Evolutionary conservation across 2,888 invertebrate genomes (phyloP).

Genomic region (Troides oblongomaculatus): DNA sequence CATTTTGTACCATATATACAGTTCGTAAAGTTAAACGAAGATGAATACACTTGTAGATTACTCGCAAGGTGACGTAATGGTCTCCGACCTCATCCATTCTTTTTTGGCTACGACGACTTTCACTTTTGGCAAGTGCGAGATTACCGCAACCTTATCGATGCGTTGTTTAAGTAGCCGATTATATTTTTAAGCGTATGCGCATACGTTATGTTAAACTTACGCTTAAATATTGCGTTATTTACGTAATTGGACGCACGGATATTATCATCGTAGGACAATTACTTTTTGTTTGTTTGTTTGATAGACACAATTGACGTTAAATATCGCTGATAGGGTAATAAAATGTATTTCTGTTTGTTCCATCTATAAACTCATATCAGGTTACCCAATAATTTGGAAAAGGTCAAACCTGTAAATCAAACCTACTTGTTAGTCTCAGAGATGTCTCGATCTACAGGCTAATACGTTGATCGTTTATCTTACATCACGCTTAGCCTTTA

Average conservation of each 20-base stretch:
- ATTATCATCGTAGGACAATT: too few relatives aligned
- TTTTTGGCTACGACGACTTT: conserved; percentile 58
- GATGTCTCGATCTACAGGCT: background rate
- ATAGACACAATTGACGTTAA: too few relatives aligned
- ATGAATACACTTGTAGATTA: conserved; percentile 11
- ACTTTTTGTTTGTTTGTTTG: too few relatives aligned
- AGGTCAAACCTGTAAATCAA: background rate
- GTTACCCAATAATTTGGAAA: too few relatives aligned
- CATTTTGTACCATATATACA: conserved; percentile 7
- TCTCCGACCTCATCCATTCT: conserved; percentile 50
- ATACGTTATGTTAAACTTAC: conserved; percentile 24
- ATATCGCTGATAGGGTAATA: too few relatives aligned
- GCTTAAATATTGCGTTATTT: conserved; percentile 9
- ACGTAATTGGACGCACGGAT: conserved; percentile 4
- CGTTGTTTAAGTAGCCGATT: conserved; percentile 26
- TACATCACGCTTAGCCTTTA: too few relatives aligned
- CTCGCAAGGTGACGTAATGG: conserved; percentile 46
- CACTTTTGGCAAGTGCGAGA: conserved; percentile 53
- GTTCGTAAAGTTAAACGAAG: conserved; percentile 1
- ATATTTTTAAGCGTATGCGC: conserved; percentile 25
- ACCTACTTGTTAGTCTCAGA: background rate
- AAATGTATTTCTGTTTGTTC: too few relatives aligned
- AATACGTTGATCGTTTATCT: too few relatives aligned
- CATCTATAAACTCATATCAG: too few relatives aligned
- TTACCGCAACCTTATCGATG: conserved; percentile 31